Base-by-base conservation (phyloP, 2,113 vertebrate species). In the Apteryx owenii region DNA sequence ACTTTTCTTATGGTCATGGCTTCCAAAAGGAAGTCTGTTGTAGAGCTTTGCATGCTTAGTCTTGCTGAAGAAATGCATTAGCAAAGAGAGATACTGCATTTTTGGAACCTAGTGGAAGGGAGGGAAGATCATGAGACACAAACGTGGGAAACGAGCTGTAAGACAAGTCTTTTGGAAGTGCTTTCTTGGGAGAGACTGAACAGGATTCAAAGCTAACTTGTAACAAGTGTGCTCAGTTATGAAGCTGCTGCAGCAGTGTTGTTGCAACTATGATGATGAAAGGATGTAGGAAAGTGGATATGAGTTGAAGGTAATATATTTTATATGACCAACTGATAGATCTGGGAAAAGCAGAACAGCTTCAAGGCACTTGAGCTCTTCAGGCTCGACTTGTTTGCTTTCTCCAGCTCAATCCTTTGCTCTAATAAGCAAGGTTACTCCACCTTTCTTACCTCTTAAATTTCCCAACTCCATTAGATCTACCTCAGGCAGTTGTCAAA, bases 111-210 rank as follows among this genome's bases (percentile, higher is more conserved):
- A 77, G 69, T 75, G 72, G 92, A 92, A 89, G 90, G 86, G 73
- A 89, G 80, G 93, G 66, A 80, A 81, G 93, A 91, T 80, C 58
- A 90, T 80, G 88, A 95, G 76, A 86, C 51, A 69, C 22, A 14
- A 69, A 29, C 90, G 42, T 12, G 54, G 50, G 62, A 92, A 56
- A 40, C 66, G 81, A 79, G 86, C 76, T 82, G 20, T 33, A 46
- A 84, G 70, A 84, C 73, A 80, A 89, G 92, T 81, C 11, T 29
- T 82, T 91, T 28, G 3, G 44, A 15, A 78, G 54, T 40, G 42
- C 84, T 96, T 79, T 29, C 70, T 66, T 42, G 60, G 81, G 71
- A 93, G 53, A 80, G 9, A 66, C 56, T 11, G 3, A 78, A 76
- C 93, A 69, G n/a, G 83, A 92, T 73, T 73, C 56, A 61, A 89